Base-by-base conservation (phyloP, 2,888 invertebrate species). In the Leptogaster cylindrica region DNA sequence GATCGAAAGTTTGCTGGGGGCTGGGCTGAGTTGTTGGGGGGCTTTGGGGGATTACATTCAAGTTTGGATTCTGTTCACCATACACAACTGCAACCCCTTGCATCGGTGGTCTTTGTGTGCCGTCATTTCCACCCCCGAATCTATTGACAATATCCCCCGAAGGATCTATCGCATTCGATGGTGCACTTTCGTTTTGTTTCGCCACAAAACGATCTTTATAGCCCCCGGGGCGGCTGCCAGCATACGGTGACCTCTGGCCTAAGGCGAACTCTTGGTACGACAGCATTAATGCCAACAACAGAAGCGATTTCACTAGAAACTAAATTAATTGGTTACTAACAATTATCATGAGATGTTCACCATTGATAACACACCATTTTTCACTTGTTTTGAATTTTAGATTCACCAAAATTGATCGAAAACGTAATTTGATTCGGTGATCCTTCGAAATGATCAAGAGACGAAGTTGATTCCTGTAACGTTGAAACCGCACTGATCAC, bases 201-300 rank as follows among this genome's bases (percentile, higher is more conserved):
- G 72, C 73, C 23, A 73, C 76, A 55, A 83, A 84, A 31, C 85
- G 79, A 50, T 82, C 83, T 66, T 88, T 89, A 70, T 84, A 84
- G n/a, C 87, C 88, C 16, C 85, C 85, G 0, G 86, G 82, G 5
- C 82, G 78, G 1, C 78, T 74, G 6, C 87, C 86, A 3, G 89
- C 89, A 75, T 87, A 90, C 51, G 84, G 84, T 0, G 89, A 87
- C 20, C 90, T 83, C 76, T 90, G 89, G 4, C 36, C 3, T 12
- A 23, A 14, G 20, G 39, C 36, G 12, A 36, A 36, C 3, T 16
- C n/a, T 6, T 39, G 10, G 36, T 12, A 39, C 7, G 55, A 20
- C n/a, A n/a, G n/a, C n/a, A 25, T 33, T 12, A 55, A 3, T 4
- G 39, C 55, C 33, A 55, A 36, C n/a, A 36, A 39, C 10, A 55